Conservation (phyloP, 2,888 invertebrate species). For the Cyclophora albipunctata region DNA sequence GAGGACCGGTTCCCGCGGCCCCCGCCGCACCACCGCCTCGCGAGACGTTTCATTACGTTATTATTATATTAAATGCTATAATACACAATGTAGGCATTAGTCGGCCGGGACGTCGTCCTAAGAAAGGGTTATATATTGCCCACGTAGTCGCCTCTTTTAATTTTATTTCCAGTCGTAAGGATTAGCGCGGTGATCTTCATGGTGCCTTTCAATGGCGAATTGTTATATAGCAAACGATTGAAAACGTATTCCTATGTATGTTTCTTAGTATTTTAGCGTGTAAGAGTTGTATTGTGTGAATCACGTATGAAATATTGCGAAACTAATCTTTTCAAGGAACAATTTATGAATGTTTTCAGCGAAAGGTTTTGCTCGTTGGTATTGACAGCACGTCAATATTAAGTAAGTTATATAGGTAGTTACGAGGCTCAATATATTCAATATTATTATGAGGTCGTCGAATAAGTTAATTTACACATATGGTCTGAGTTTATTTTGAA, state of each 20-base stretch:
- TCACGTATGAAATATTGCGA: conserved; percentile 27
- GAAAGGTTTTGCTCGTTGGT: background rate
- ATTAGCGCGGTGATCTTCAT: conserved; percentile 54
- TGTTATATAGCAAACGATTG: conserved; percentile 41
- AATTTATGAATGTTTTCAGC: conserved; percentile 13
- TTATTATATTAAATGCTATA: conserved; percentile 76
- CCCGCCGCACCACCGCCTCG: conserved; percentile 35
- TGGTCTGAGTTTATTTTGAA: too few species aligned
- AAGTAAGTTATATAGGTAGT: too few species aligned
- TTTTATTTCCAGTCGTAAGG: conserved; percentile 49
- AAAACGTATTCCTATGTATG: conserved; percentile 25
- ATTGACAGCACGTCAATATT: too few species aligned
- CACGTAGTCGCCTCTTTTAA: conserved; percentile 30
- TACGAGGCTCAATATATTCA: too few species aligned
- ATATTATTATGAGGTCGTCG: too few species aligned
- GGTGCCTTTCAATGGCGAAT: conserved; percentile 49
- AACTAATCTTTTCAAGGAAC: conserved; percentile 12
- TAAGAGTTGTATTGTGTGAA: conserved; percentile 28
- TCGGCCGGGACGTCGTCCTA: conserved; percentile 52
- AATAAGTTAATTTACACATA: too few species aligned
- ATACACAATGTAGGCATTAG: conserved; percentile 73
- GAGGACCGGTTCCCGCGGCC: conserved; percentile 63
- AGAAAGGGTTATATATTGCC: conserved; percentile 57
- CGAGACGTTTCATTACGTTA: conserved; percentile 75
- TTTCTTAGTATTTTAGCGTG: conserved; percentile 34